These are phyloP conservation scores for Drosophila paracracens DNA, from an alignment of 2,888 invertebrate genomes.

Conservation along the genomic window DNA sequence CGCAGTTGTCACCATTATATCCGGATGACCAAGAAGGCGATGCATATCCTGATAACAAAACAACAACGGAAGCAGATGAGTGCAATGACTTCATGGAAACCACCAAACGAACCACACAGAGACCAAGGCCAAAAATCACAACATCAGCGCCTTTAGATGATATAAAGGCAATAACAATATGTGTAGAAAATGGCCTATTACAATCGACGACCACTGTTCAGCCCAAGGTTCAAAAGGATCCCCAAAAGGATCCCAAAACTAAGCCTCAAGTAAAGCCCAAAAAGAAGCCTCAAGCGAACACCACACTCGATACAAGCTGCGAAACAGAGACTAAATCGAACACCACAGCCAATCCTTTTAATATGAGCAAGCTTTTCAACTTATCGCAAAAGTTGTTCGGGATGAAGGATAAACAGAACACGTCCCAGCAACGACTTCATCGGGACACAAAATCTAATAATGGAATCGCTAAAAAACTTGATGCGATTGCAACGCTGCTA, in stretches of 20 bases:
- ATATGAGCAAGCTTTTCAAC: too few species aligned
- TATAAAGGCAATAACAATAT: neutral
- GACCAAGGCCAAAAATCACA: neutral
- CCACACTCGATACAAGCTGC: neutral
- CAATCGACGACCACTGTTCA: neutral
- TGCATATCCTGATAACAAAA: neutral
- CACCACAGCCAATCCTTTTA: neutral
- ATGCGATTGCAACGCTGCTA: conserved; percentile 45
- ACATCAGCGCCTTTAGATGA: conserved; percentile 2
- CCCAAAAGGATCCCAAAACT: neutral
- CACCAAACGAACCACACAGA: neutral
- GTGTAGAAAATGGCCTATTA: neutral
- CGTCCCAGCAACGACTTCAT: neutral
- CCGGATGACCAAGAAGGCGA: conserved; percentile 2
- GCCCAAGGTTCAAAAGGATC: neutral
- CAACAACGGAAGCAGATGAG: neutral
- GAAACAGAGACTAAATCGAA: neutral
- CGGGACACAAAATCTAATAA: conserved; percentile 1
- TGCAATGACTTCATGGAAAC: neutral
- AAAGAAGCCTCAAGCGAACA: too few species aligned
- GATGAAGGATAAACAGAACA: neutral
- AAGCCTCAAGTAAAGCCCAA: neutral
- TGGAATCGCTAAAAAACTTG: conserved; percentile 28
- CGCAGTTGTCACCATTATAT: conserved; percentile 1
- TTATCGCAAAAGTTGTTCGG: neutral